A percentile compares a stretch with the other conserved stretches of the same genome.
phyloP scores from a whole-genome alignment of 1,140 invertebrate species.

The Bombus affinis region DNA sequence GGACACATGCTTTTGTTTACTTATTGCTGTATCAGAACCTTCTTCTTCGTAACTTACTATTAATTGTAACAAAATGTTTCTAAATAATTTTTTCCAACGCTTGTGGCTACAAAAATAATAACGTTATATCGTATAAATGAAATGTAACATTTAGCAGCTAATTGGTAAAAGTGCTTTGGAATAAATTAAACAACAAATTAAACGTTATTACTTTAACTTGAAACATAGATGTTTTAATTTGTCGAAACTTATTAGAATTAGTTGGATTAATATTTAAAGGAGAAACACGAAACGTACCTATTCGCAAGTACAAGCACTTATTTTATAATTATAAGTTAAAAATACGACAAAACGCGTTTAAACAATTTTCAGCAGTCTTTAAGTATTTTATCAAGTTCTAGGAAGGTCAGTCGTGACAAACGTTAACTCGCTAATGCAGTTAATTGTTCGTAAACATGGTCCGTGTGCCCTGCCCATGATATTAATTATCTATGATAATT shows the following conservation, averaged over 20 bases:
- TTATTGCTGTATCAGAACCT: too few species aligned
- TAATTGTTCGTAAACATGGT: constrained; percentile 57
- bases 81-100: too few species aligned
- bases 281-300: not conserved
- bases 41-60: too few species aligned
- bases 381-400: not conserved
- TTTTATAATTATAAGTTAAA: not conserved
- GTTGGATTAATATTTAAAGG: too few species aligned
- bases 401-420: constrained; percentile 10
- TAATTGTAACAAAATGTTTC: too few species aligned
- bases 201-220: too few species aligned
- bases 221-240: too few species aligned
- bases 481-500: constrained; percentile 78
- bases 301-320: not conserved
- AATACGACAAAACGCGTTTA: not conserved
- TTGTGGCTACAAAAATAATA: too few species aligned
- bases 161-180: not conserved
- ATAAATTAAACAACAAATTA: not conserved
- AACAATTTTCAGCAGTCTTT: not conserved
- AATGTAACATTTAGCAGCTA: not conserved
- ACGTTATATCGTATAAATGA: not conserved
- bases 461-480: constrained; percentile 27
- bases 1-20: too few species aligned
- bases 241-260: too few species aligned
- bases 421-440: constrained; percentile 32